phyloP scores from a whole-genome alignment of 1,140 invertebrate species.

The Orchestia grillus region DNA sequence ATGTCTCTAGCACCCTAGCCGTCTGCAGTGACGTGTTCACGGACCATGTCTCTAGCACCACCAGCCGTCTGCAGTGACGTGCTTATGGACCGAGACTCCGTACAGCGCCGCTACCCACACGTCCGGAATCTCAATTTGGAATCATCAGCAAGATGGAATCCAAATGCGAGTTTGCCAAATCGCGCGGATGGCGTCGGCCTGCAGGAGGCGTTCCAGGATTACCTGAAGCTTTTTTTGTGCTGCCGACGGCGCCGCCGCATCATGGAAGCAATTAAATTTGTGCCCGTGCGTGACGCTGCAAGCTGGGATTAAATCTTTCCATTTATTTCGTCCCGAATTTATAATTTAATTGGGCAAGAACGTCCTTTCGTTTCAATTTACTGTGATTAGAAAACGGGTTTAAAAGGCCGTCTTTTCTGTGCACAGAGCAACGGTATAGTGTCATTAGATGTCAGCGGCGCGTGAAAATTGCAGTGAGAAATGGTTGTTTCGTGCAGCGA shows the following conservation, averaged over 20 bases:
- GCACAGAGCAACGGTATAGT: neutral
- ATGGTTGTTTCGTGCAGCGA: neutral
- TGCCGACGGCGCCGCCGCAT: neutral
- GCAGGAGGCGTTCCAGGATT: neutral
- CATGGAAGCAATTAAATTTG: neutral
- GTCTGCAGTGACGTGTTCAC: too few relatives aligned
- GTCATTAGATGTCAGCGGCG: neutral
- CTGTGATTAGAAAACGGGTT: neutral
- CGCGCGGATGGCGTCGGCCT: neutral
- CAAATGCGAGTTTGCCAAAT: neutral
- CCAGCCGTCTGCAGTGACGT: too few relatives aligned
- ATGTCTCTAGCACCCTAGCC: too few relatives aligned
- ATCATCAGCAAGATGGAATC: neutral
- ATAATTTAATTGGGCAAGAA: neutral
- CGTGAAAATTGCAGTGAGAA: neutral
- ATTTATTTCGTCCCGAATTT: neutral
- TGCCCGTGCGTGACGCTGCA: neutral
- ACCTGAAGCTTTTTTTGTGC: neutral
- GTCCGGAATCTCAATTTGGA: neutral
- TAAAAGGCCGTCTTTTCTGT: neutral
- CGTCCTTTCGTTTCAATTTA: neutral
- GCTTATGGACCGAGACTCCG: neutral
- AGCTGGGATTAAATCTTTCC: neutral
- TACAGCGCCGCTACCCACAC: neutral
- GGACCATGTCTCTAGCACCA: too few relatives aligned